Percentiles rank a stretch among this genome's conserved stretches.
These are phyloP conservation scores for Nymphicus hollandicus DNA, from an alignment of 2,113 vertebrate genomes.

Conservation along the genomic window DNA sequence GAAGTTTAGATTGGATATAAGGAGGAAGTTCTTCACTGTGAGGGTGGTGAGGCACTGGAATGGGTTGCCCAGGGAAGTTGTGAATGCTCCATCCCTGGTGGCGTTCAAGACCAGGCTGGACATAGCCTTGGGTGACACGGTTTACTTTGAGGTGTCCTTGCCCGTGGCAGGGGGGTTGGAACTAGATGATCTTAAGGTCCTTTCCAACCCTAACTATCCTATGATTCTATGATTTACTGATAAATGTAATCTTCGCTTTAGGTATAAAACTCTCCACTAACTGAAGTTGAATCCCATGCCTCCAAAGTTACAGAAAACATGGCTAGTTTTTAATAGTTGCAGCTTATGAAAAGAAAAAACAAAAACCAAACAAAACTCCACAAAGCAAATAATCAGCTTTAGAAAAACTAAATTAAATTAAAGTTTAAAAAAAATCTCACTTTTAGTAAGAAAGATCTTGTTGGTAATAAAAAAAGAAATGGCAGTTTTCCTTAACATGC, in stretches of 20 bases:
- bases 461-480: background rate
- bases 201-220: too few relatives aligned
- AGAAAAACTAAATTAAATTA: background rate
- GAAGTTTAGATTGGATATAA: too few relatives aligned
- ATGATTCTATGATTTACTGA: background rate
- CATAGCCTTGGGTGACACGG: too few relatives aligned
- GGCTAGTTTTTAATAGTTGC: background rate
- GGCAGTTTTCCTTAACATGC: accelerated
- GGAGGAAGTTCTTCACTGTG: too few relatives aligned
- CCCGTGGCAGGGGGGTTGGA: too few relatives aligned
- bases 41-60: too few relatives aligned
- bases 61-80: too few relatives aligned
- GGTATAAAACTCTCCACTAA: background rate
- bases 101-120: too few relatives aligned
- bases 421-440: background rate
- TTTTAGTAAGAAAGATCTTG: background rate
- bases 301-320: background rate
- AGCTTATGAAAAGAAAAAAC: background rate
- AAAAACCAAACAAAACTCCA: background rate
- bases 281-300: background rate
- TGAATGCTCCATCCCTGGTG: too few relatives aligned
- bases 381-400: background rate
- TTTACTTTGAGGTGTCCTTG: too few relatives aligned
- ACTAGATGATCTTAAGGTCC: too few relatives aligned
- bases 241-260: slow-evolving; percentile 3